Conservation (phyloP, 2,888 invertebrate species). For the Drosophila gaucha region DNA sequence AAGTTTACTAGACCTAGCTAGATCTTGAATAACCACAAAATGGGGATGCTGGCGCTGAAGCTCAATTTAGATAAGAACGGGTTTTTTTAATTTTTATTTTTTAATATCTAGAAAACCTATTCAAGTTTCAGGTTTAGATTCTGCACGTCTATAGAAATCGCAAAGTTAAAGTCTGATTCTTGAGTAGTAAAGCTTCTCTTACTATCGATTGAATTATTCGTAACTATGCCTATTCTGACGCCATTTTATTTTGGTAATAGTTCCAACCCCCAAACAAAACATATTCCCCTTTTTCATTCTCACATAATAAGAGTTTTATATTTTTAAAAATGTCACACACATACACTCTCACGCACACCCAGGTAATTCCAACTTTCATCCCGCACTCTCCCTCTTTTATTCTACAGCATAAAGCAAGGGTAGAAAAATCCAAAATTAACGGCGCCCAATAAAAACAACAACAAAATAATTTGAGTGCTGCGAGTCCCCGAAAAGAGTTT, state of each 20-base stretch:
- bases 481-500: conserved; percentile 66
- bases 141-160: too few relatives aligned
- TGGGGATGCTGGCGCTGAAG: too few relatives aligned
- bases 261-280: neutral
- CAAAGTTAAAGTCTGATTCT: too few relatives aligned
- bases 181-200: too few relatives aligned
- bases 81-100: too few relatives aligned
- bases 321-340: conserved; percentile 52
- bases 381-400: conserved; percentile 9
- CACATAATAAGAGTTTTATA: conserved; percentile 46
- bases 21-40: too few relatives aligned
- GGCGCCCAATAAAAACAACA: conserved; percentile 73
- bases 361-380: conserved; percentile 7
- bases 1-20: too few relatives aligned
- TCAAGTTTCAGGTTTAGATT: too few relatives aligned
- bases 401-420: conserved; percentile 11
- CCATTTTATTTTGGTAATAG: conserved; percentile 1
- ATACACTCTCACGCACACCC: conserved; percentile 4
- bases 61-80: too few relatives aligned
- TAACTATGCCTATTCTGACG: neutral
- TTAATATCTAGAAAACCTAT: too few relatives aligned
- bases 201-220: too few relatives aligned
- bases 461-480: conserved; percentile 39
- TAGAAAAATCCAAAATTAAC: conserved; percentile 58
- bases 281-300: conserved; percentile 27